These are phyloP conservation scores for Mystacides longicornis DNA, from an alignment of 2,888 invertebrate genomes.

Conservation along the genomic window DNA sequence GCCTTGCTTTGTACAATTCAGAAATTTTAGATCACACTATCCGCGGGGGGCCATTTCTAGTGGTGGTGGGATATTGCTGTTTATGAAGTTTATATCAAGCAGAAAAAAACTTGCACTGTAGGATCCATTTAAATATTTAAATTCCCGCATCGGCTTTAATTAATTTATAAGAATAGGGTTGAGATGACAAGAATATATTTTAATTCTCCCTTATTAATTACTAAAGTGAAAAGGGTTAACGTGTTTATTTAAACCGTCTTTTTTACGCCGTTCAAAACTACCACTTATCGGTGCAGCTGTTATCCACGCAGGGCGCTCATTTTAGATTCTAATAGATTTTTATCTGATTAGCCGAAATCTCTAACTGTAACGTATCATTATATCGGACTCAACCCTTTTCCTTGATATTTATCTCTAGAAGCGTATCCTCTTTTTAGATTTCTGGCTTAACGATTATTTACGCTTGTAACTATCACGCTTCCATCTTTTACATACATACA, in stretches of 20 bases:
- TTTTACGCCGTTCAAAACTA: not conserved
- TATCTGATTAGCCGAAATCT: not conserved
- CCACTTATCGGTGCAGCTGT: not conserved
- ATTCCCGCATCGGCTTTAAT: not conserved
- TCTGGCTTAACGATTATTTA: too few relatives aligned
- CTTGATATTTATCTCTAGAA: not conserved
- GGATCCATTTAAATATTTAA: too few relatives aligned
- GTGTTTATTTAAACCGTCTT: not conserved
- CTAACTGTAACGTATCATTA: not conserved
- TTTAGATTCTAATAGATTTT: not conserved
- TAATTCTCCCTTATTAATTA: not conserved
- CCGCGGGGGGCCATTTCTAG: too few relatives aligned
- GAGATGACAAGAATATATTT: not conserved
- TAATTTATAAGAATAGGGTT: not conserved
- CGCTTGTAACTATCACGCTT: too few relatives aligned
- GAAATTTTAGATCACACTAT: too few relatives aligned
- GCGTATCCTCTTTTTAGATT: not conserved
- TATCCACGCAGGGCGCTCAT: not conserved
- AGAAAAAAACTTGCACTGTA: too few relatives aligned
- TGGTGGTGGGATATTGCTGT: too few relatives aligned
- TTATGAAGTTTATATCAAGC: too few relatives aligned
- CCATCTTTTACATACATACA: too few relatives aligned
- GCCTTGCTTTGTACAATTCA: too few relatives aligned
- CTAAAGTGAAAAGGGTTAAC: conserved; percentile 1
- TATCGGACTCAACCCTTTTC: too few relatives aligned